Percentiles rank a stretch among this genome's conserved stretches.
Conservation (phyloP, 1,140 invertebrate genomes). For the Orius insidiosus region DNA sequence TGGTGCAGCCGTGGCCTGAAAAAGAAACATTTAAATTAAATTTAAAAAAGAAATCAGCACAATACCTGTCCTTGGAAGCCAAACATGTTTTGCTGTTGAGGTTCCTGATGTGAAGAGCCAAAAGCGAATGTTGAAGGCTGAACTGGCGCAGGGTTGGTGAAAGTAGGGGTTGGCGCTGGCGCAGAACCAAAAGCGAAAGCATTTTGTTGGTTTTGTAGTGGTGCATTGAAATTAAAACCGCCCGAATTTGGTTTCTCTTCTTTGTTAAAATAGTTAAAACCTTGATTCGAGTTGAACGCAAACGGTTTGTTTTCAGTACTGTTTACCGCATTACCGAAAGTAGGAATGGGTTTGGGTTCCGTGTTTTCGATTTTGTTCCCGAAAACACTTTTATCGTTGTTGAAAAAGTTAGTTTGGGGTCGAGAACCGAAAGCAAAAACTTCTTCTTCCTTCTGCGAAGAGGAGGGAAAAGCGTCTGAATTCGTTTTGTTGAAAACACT, state of each 20-base stretch:
- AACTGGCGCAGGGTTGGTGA: neutral
- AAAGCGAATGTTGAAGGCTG: conserved; percentile 3
- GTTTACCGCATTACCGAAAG: too few species aligned
- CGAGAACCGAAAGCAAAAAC: too few species aligned
- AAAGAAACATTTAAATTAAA: neutral
- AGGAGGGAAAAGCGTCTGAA: too few species aligned
- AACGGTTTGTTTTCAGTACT: too few species aligned
- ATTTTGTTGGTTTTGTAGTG: neutral
- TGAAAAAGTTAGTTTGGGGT: too few species aligned
- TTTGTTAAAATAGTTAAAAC: too few species aligned
- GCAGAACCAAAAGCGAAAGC: neutral
- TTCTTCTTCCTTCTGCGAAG: too few species aligned
- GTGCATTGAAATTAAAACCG: neutral
- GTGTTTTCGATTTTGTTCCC: too few species aligned
- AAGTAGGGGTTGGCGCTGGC: neutral
- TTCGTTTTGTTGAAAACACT: too few species aligned
- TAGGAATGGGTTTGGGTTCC: too few species aligned
- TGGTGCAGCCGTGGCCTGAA: neutral
- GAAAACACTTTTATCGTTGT: too few species aligned
- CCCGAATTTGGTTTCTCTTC: neutral
- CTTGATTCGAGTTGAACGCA: too few species aligned
- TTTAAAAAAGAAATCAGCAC: neutral
- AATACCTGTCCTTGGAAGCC: conserved; percentile 2
- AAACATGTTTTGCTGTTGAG: neutral
- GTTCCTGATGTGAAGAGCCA: neutral